Percentiles rank a stretch among this genome's conserved stretches.
Conservation (phyloP, 1,140 invertebrate species). For the Drosophila hydei region DNA sequence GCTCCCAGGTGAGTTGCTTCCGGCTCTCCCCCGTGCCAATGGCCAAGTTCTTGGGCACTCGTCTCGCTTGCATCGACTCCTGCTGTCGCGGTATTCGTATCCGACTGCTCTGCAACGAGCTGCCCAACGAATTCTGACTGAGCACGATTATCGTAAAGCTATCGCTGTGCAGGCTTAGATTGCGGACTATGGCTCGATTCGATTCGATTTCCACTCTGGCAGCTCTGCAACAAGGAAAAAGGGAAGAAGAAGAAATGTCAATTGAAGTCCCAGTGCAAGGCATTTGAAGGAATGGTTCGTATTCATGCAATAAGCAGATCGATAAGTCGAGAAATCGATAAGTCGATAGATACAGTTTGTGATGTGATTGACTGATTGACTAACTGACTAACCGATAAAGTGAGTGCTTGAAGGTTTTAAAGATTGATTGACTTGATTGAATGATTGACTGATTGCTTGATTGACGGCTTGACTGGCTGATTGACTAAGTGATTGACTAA, state of each 20-base stretch:
- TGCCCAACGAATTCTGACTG: slow-evolving; percentile 1
- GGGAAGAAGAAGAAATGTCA: neutral
- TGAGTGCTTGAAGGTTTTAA: no score
- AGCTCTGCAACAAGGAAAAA: neutral
- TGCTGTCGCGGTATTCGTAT: slow-evolving; percentile 4
- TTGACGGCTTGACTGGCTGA: no score
- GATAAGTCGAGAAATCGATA: no score
- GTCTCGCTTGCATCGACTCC: neutral
- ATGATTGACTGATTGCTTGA: no score
- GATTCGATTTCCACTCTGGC: neutral
- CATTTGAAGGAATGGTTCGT: no score
- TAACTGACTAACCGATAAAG: no score
- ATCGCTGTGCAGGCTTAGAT: neutral
- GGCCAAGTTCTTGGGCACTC: neutral
- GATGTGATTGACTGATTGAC: no score
- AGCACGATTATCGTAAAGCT: neutral
- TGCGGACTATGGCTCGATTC: neutral
- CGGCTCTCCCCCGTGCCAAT: neutral
- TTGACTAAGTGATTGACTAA: no score
- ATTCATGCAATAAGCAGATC: no score
- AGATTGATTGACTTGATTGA: no score
- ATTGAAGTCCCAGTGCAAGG: no score
- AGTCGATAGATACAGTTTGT: no score
- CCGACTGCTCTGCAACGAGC: slow-evolving; percentile 1
- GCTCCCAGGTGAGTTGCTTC: neutral